Base-by-base conservation (phyloP, 2,888 invertebrate genomes). In the Choristoneura rosaceana region DNA sequence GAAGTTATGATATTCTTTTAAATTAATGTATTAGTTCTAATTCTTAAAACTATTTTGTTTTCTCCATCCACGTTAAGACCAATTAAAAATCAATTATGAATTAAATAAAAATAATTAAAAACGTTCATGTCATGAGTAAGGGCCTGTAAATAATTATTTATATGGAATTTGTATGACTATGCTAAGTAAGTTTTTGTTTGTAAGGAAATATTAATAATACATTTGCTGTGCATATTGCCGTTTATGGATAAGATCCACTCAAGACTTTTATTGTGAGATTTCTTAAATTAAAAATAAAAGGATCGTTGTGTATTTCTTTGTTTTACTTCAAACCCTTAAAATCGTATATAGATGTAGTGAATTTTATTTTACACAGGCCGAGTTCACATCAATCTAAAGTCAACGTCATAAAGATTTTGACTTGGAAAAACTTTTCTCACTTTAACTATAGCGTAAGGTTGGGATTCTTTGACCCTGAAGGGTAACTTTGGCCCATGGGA, bases 211-310 rank as follows among this genome's bases (percentile, higher is more conserved):
- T 80, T 77, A 76, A 76, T 81, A 82, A 80, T 82, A 86, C 78
- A 86, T 87, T 92, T 87, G 92, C 93, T 93, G 91, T 92, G 91
- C 89, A 92, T 92, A 92, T 84, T 88, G 91, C 91, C 87, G 88
- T 91, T 91, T 90, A 89, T 90, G 93, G 93, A 93, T 93, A 92
- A 92, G 91, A 93, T 93, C 93, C 93, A 92, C 82, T 90, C 86
- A 90, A 90, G 87, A 92, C 90, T 91, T 91, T 91, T 90, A 92
- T 88, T 92, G 92, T 93, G 90, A 90, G 87, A 90, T 90, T 92
- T 92, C 91, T 87, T 89, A 88, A 90, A 89, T 88, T 90, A 91
- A 89, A 55, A 86, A 81, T 81, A 87, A 91, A 89, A 85, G 83
- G 82, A 89, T 91, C 88, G 92, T 92, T 93, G 93, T 93, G 91